Evolutionary conservation across 1,140 invertebrate genomes (phyloP), one percentile per base, ranked within the genome.

Genomic region (Euura saliciscinereae): DNA sequence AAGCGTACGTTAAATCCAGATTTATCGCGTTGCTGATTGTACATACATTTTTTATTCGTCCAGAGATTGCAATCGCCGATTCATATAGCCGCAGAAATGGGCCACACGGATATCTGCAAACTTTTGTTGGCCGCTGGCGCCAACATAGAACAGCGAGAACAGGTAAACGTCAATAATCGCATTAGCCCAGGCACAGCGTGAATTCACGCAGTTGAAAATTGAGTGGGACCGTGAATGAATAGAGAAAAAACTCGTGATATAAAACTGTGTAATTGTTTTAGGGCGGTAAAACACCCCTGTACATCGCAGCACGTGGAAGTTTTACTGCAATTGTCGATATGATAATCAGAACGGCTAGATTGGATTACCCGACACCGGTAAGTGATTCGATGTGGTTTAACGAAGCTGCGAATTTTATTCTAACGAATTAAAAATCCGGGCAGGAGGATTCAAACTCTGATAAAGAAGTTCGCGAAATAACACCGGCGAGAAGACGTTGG

Each of bases 281-380:
- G 91, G 88, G 90, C 71, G 92, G 92, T 44, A 89, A 90, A 78
- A 93, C 93, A 75, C 91, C 91, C 72, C 79, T 93, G 74, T 90
- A 94, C 76, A 90, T 94, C 44, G 93, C 94, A 0, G 93, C 94
- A 2, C 86, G 94, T 73, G 94, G 94, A 10, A 95, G 94, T 82
- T 95, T 95, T 85, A 94, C 94, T 10, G 93, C 94, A 3, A 95
- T 96, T 69, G 92, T 96, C 68, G 94, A 95, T 79, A 93, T 95
- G 89, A 92, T 96, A 59, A 95, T 95, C 69, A 93, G 92, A 82
- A 95, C 94, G 6, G 91, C 92, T 2, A 88, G 92, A 72, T 81
- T 94, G 73, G 88, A 89, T 75, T 89, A 87, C 74, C 85, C 85
- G n/a, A 76, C 73, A 45, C 75, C 78, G 68, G 78, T 78, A 73